Evolutionary conservation across 2,888 invertebrate genomes (phyloP).

Genomic region (Perizoma flavofasciatum): DNA sequence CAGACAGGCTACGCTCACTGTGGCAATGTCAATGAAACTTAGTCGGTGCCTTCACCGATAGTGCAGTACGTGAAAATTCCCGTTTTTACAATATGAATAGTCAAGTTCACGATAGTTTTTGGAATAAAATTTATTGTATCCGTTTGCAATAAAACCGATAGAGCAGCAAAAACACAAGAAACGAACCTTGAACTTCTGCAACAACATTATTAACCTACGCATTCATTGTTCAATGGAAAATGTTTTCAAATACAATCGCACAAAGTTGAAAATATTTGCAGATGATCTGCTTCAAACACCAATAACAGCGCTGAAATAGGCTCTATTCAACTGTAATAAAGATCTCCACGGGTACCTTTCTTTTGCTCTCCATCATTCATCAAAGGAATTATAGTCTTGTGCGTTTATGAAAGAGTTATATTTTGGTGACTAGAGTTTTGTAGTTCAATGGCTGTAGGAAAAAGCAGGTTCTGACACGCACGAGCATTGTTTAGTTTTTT

Average conservation of each 20-base stretch:
- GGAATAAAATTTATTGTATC: too few species aligned
- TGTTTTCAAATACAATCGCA: conserved; percentile 9
- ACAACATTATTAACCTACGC: conserved; percentile 38
- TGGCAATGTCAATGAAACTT: too few species aligned
- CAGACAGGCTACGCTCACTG: too few species aligned
- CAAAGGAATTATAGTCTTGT: conserved; percentile 6
- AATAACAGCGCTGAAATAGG: conserved; percentile 1
- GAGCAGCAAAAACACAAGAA: conserved; percentile 43
- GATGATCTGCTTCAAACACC: neutral
- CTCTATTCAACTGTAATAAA: conserved; percentile 16
- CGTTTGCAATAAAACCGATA: conserved; percentile 30
- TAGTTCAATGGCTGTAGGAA: conserved; percentile 53
- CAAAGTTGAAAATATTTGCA: conserved; percentile 9
- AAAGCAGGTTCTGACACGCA: conserved; percentile 52
- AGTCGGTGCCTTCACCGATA: too few species aligned
- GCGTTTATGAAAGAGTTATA: conserved; percentile 11
- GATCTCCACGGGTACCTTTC: conserved; percentile 15
- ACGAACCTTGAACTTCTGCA: conserved; percentile 59
- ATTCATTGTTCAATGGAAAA: conserved; percentile 25
- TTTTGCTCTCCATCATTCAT: conserved; percentile 15
- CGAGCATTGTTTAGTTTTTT: conserved; percentile 40
- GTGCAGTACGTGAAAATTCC: too few species aligned
- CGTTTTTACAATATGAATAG: too few species aligned
- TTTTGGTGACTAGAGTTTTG: conserved; percentile 25
- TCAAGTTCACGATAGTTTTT: too few species aligned